phyloP scores from a whole-genome alignment of 2,888 invertebrate species.

The Caenorhabditis virilis region DNA sequence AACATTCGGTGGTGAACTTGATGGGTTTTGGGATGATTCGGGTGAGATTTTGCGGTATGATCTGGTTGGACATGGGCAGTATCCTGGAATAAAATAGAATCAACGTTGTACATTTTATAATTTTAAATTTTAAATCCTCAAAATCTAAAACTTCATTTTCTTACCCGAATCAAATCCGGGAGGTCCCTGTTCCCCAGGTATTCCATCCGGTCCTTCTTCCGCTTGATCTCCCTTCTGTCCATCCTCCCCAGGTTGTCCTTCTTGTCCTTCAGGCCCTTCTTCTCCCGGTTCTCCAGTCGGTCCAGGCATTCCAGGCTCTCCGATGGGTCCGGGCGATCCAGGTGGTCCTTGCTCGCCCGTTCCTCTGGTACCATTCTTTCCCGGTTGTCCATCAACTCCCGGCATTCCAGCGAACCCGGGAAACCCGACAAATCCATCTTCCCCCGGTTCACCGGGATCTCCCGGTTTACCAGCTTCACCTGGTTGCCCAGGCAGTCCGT shows the following conservation, averaged over 20 bases:
- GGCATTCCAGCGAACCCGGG: slow-evolving; percentile 36
- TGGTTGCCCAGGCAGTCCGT: slow-evolving; percentile 29
- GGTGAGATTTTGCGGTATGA: slow-evolving; percentile 11
- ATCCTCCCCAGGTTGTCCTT: slow-evolving; percentile 26
- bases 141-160: neutral
- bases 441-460: slow-evolving; percentile 23
- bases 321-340: slow-evolving; percentile 35
- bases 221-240: slow-evolving; percentile 22
- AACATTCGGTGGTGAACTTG: too few species aligned
- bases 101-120: neutral
- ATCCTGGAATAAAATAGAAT: slow-evolving; percentile 11
- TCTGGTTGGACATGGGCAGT: slow-evolving; percentile 32
- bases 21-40: neutral
- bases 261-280: slow-evolving; percentile 29
- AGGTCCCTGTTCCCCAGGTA: slow-evolving; percentile 26
- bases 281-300: slow-evolving; percentile 35
- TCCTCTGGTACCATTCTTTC: slow-evolving; percentile 25
- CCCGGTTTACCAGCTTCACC: slow-evolving; percentile 27
- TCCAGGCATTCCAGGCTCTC: slow-evolving; percentile 45
- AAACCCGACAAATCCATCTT: slow-evolving; percentile 29
- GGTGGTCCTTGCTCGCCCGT: slow-evolving; percentile 29
- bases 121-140: too few species aligned
- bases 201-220: slow-evolving; percentile 34
- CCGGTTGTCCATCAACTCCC: slow-evolving; percentile 27
- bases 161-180: slow-evolving; percentile 34